phyloP scores from a whole-genome alignment of 2,888 invertebrate species.

The Drosophila kuntzei region DNA sequence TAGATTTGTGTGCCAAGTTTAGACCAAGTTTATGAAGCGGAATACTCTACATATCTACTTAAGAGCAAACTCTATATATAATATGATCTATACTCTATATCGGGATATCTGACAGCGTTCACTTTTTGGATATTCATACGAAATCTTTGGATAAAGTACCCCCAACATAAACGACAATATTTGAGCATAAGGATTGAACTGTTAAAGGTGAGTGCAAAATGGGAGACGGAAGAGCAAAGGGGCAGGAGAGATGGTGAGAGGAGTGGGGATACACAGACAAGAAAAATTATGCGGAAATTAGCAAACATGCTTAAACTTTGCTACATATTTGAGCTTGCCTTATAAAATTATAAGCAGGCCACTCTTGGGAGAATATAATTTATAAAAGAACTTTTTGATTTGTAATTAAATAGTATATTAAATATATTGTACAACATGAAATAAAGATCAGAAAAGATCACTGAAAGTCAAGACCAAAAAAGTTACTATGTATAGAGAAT shows the following conservation, averaged over 20 bases:
- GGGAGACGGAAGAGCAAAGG: not conserved
- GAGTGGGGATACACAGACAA: not conserved
- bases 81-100: not conserved
- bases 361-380: too few species aligned
- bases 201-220: constrained; percentile 33
- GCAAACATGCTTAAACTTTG: too few species aligned
- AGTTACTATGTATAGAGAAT: too few species aligned
- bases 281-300: not conserved
- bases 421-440: too few species aligned
- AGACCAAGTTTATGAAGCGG: constrained; percentile 27
- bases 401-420: too few species aligned
- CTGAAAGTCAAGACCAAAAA: too few species aligned
- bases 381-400: too few species aligned
- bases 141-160: constrained; percentile 13
- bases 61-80: too few species aligned
- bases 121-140: constrained; percentile 17
- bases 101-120: not conserved
- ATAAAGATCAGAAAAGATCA: too few species aligned
- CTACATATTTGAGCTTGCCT: too few species aligned
- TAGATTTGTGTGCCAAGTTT: constrained; percentile 62
- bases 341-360: too few species aligned
- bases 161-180: not conserved
- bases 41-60: not conserved
- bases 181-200: constrained; percentile 34
- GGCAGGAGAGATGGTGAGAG: not conserved